Percentiles rank a stretch among this genome's conserved stretches.
phyloP scores from a whole-genome alignment of 1,140 invertebrate species.

The Eufriesea mexicana region DNA sequence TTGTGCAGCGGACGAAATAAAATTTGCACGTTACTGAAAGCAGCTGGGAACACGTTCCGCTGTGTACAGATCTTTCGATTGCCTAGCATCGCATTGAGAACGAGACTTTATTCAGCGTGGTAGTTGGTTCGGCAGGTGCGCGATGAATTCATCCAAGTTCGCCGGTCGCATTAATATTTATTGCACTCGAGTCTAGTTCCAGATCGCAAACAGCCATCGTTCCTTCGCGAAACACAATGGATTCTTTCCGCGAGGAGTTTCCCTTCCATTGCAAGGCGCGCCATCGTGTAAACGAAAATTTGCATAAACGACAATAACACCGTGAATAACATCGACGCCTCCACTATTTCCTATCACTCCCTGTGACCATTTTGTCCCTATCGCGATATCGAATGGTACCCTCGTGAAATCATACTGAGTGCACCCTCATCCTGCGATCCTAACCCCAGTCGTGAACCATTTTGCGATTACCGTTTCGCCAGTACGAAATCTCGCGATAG shows the following conservation, averaged over 20 bases:
- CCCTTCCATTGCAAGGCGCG: background rate
- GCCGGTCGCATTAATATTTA: slow-evolving; percentile 15
- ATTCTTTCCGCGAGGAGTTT: background rate
- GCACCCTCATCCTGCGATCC: no score
- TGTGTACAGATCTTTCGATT: background rate
- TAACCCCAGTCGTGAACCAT: no score
- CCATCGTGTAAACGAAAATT: slow-evolving; percentile 18
- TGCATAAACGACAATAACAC: background rate
- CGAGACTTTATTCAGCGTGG: background rate
- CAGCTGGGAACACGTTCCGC: background rate
- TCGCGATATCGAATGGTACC: background rate
- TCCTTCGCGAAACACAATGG: background rate
- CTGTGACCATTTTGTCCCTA: no score
- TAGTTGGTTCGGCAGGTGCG: no score
- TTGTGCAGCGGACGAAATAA: background rate
- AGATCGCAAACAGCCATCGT: background rate
- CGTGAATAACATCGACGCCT: background rate
- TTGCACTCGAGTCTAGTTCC: background rate
- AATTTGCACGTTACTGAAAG: background rate
- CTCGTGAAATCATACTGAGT: no score
- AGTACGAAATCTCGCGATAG: no score
- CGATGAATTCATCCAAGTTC: slow-evolving; percentile 18
- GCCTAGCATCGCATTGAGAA: background rate
- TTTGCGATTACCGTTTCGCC: no score
- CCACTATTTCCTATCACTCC: background rate